Base-by-base conservation (phyloP, 2,113 vertebrate genomes). In the Porphyrio hochstetteri region DNA sequence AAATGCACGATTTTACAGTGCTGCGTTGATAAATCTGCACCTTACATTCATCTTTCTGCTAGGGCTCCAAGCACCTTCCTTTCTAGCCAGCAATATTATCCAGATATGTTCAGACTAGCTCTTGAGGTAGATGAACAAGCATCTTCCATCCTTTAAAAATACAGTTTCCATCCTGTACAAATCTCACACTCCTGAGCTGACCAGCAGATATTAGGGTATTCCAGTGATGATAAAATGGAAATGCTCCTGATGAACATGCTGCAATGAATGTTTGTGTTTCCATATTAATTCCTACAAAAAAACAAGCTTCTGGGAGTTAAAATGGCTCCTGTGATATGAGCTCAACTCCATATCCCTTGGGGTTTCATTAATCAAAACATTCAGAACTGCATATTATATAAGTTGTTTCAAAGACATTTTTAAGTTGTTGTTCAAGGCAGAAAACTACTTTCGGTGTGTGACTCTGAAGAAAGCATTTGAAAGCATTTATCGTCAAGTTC, bases 301-400 rank as follows among this genome's bases (percentile, higher is more conserved):
- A 88, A 91, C 25, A 57, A 40, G 24, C 18, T 82, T 76, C 40
- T 55, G 64, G 18, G 53, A 48, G 16, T 91, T 82, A 21, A 7
- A 69, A 35, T 53, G 76, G 21, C 53, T 92, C 53, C 44, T 72
- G 24, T 82, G 81, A 61, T 60, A 72, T 0, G 0, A 77, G 27
- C 15, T 57, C 56, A 56, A 27, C 60, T 91, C 53, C 21, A 17
- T 15, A 68, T 69, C 87, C 67, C 74, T 72, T 85, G 50, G 44
- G 70, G 9, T 95, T 92, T 87, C 50, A 40, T 72, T 90, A 90
- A 93, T 90, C 56, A 76, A 92, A 74, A 36, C 28, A 57, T 84
- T 89, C 40, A 68, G n/a, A 48, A 16, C 38, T 91, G 44, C 31
- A 57, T 75, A 69, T 48, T 71, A 48, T 11, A 78, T n/a, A 91